Base-by-base conservation (phyloP, 1,140 invertebrate species). In the Venustaconcha ellipsiformis region DNA sequence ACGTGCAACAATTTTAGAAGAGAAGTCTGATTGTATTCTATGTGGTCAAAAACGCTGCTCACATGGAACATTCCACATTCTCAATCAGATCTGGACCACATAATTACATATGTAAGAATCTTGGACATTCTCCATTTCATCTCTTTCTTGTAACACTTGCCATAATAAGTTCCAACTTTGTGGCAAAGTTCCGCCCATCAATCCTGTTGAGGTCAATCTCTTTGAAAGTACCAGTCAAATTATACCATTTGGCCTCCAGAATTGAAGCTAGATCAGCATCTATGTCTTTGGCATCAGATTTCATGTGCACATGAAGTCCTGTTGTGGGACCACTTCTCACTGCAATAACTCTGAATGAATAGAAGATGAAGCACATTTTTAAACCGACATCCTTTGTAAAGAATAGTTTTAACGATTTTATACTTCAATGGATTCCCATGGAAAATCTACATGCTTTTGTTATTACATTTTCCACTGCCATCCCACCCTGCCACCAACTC, bases 111-210 rank as follows among this genome's bases (percentile, higher is more conserved):
- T 8, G 37, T 48, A 6, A 48, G 8, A 6, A 48, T 48, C 37
- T 11, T 48, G 8, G 37, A 48, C 11, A 48, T 11, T 48, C 37
- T 48, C 37, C 37, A 48, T 48, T 48, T 75, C 68, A 71, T 76
- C 74, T 65, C 56, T 71, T 71, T 62, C 71, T 70, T 20, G 65
- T 66, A 30, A 71, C 74, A 68, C 66, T 95, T 23, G 96, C 96
- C 96, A 98, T 97, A 4, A 98, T 92, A 72, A 97, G 92, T 92
- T 98, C 97, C 94, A 98, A 96, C 92, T 98, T 98, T 84, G 96
- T 97, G 1, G 97, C 91, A 88, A 98, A 98, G 91, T 97, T 98
- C 85, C 96, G 95, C 18, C 97, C 97, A 88, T 98, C 96, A 93
- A 99, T 96, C 91, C 96, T 96, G 70, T 98, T 96, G 88, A 96